phyloP scores from a whole-genome alignment of 2,888 invertebrate genomes.

The Aricia artaxerxes region DNA sequence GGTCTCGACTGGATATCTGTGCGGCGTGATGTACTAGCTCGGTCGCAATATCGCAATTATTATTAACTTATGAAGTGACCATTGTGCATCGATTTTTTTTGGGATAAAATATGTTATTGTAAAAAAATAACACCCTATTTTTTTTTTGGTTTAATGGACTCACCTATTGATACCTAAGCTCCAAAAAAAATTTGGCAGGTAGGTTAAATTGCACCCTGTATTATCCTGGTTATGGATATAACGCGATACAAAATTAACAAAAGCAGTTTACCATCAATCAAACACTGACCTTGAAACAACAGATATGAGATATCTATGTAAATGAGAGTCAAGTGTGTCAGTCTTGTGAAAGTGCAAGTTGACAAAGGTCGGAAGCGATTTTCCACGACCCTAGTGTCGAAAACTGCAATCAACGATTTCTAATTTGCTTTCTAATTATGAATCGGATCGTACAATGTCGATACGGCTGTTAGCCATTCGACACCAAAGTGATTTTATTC shows the following conservation, averaged over 20 bases:
- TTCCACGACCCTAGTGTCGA: slow-evolving; percentile 66
- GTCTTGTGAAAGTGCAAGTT: slow-evolving; percentile 61
- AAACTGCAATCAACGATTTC: slow-evolving; percentile 38
- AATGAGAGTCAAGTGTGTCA: slow-evolving; percentile 25
- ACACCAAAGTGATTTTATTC: background rate
- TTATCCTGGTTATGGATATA: background rate
- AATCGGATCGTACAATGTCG: background rate
- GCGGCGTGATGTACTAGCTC: too few species aligned
- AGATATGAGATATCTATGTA: background rate
- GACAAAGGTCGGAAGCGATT: slow-evolving; percentile 77
- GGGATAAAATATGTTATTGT: too few species aligned
- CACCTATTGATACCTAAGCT: too few species aligned
- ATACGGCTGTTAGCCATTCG: background rate
- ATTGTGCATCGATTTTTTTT: too few species aligned
- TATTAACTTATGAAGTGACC: too few species aligned
- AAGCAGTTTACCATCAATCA: background rate
- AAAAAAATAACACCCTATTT: too few species aligned
- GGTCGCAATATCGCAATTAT: too few species aligned
- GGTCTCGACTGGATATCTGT: too few species aligned
- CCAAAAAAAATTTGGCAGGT: too few species aligned
- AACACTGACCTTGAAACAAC: slow-evolving; percentile 13
- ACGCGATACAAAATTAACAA: background rate
- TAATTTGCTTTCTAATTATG: slow-evolving; percentile 24
- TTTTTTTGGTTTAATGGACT: too few species aligned
- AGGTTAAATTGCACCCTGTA: too few species aligned